Conservation (phyloP, 1,140 invertebrate genomes). For the Chlorops oryzae region DNA sequence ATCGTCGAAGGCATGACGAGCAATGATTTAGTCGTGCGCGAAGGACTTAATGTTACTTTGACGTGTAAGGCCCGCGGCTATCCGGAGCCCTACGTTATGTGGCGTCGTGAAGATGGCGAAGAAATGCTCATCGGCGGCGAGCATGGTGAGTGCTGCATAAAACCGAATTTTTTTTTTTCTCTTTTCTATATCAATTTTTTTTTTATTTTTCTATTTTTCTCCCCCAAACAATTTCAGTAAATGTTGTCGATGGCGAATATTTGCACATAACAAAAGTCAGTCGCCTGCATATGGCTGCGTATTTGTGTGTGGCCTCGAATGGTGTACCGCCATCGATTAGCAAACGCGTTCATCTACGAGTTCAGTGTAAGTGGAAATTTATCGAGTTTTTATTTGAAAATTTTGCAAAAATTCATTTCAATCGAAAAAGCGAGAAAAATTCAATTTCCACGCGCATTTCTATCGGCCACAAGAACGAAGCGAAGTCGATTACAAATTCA, state of each 20-base stretch:
- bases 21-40: constrained; percentile 82
- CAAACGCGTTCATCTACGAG: constrained; percentile 73
- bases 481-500: no score
- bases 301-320: constrained; percentile 81
- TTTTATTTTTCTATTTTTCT: constrained; percentile 4
- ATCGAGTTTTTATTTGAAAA: neutral
- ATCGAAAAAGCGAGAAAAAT: no score
- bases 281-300: constrained; percentile 83
- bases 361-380: constrained; percentile 72
- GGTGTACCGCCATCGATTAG: constrained; percentile 82
- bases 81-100: constrained; percentile 85
- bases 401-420: constrained; percentile 19
- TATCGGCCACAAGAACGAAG: no score
- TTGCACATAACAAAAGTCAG: constrained; percentile 82
- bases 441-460: no score
- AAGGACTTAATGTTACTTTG: constrained; percentile 80
- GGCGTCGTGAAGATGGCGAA: constrained; percentile 81
- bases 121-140: constrained; percentile 81
- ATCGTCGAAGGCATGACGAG: constrained; percentile 80
- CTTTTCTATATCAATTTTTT: constrained; percentile 8
- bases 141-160: constrained; percentile 54
- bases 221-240: constrained; percentile 53
- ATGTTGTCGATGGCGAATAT: constrained; percentile 77
- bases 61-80: constrained; percentile 83
- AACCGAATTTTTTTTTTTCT: neutral